Evolutionary conservation across 2,113 vertebrate genomes (phyloP), one percentile per base, ranked within the genome.

Genomic region (Anser cygnoides): DNA sequence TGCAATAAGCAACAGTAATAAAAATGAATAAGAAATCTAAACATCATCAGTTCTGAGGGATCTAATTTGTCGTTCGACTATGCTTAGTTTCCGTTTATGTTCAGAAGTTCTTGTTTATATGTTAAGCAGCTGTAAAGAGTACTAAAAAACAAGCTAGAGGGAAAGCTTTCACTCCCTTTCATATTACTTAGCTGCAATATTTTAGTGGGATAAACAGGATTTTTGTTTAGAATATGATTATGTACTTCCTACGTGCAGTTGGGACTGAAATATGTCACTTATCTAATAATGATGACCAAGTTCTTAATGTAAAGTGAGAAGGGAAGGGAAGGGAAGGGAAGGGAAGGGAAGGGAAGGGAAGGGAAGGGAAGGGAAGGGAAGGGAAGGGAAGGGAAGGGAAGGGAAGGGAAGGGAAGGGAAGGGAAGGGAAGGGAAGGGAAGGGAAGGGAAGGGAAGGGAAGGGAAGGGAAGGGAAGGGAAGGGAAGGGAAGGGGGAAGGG

Each of bases 41-140:
- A 92, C 49, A 70, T 80, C 58, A 58, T 83, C 52, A 70, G 52
- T 94, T 93, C 72, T 57, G 44, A 86, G 68, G 33, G 74, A 87
- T 89, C 41, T 90, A 85, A 90, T 92, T 95, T 95, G 55, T 89
- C 12, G 4, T 89, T 91, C 55, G 82, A 52, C 87, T 96, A 85
- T 62, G 26, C 28, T 72, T 89, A 91, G 44, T 62, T 63, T 91
- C 44, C 94, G 78, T 95, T 96, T 95, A 96, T 94, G 72, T 41
- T 79, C 73, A 87, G 71, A 90, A 94, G 75, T 93, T 90, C 95
- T 95, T 96, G 84, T 94, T 96, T 96, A 97, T 79, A 92, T 68
- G 33, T 72, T 25, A 37, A 94, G 59, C 86, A 94, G 90, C 84
- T 95, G 72, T 90, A 91, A 85, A 92, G 63, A 92, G 11, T 62